Percentiles rank a stretch among this genome's conserved stretches.
These are phyloP conservation scores for Megastigmus dorsalis DNA, from an alignment of 2,888 invertebrate species.

Conservation along the genomic window DNA sequence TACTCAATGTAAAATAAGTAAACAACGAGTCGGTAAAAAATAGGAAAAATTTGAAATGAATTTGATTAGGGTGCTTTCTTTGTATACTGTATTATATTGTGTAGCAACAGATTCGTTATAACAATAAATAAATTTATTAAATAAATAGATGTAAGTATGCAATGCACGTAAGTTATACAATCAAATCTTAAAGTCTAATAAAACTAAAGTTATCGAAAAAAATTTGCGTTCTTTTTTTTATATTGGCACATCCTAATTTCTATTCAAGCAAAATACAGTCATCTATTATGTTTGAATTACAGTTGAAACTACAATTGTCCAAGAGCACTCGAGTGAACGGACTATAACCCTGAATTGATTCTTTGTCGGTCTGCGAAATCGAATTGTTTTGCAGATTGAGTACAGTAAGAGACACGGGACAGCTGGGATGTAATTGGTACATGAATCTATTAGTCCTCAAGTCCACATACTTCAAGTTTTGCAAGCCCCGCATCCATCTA, in stretches of 20 bases:
- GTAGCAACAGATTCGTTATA: not conserved
- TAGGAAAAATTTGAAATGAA: not conserved
- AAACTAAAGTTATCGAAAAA: not conserved
- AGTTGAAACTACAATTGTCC: conserved; percentile 12
- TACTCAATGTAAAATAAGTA: not conserved
- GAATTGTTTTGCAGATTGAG: conserved; percentile 1
- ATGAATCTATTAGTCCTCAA: conserved; percentile 52
- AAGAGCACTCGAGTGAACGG: conserved; percentile 14
- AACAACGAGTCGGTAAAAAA: not conserved
- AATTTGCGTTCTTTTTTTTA: not conserved
- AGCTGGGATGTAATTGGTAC: conserved; percentile 23
- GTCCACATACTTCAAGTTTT: conserved; percentile 59
- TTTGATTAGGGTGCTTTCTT: not conserved
- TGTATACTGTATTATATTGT: not conserved
- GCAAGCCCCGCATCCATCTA: conserved; percentile 57
- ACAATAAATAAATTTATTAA: not conserved
- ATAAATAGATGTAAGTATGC: too few species aligned
- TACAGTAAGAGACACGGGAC: too few species aligned
- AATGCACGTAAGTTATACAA: too few species aligned
- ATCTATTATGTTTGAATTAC: too few species aligned
- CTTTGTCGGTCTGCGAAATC: not conserved
- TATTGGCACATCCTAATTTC: not conserved
- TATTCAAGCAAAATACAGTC: too few species aligned
- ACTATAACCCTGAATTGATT: conserved; percentile 2
- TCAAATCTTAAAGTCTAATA: not conserved